Evolutionary conservation across 1,140 invertebrate species (phyloP).

Genomic region (Tyrophagus putrescentiae): DNA sequence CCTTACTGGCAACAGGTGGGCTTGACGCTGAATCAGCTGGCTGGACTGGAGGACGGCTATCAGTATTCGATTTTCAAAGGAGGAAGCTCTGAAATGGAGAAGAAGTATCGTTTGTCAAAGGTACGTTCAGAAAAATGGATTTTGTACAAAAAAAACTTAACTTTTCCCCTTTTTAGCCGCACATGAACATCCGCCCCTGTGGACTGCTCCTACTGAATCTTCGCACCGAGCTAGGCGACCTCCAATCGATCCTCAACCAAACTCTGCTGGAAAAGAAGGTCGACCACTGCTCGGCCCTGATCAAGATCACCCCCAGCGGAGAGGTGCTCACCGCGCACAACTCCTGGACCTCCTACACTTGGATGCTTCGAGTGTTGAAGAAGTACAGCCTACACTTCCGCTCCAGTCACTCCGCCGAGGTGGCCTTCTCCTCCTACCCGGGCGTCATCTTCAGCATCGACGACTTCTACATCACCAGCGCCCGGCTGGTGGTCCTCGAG

Average conservation of each 20-base stretch:
- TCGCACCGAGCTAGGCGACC: constrained; percentile 6
- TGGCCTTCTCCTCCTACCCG: constrained; percentile 74
- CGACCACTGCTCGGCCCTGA: constrained; percentile 43
- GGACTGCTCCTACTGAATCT: constrained; percentile 16
- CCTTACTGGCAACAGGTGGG: constrained; percentile 63
- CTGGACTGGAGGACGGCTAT: constrained; percentile 39
- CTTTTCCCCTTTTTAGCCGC: not conserved
- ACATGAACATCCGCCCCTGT: not conserved
- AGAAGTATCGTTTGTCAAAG: not conserved
- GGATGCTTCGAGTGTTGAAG: constrained; percentile 77
- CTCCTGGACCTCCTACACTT: constrained; percentile 55
- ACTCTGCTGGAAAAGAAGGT: constrained; percentile 24
- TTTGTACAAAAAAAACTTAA: not conserved
- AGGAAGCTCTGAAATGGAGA: not conserved
- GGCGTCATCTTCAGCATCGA: constrained; percentile 69
- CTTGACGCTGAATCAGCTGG: constrained; percentile 37
- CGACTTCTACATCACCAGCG: constrained; percentile 59
- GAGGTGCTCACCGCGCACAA: constrained; percentile 50
- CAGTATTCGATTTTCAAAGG: too few species aligned
- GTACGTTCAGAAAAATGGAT: not conserved
- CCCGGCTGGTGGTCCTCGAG: constrained; percentile 50
- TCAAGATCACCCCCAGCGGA: constrained; percentile 42
- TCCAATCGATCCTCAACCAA: constrained; percentile 11
- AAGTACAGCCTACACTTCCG: constrained; percentile 47
- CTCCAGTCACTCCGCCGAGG: constrained; percentile 46